These are phyloP conservation scores for Drosophila testacea DNA, from an alignment of 2,888 invertebrate species.

Conservation along the genomic window DNA sequence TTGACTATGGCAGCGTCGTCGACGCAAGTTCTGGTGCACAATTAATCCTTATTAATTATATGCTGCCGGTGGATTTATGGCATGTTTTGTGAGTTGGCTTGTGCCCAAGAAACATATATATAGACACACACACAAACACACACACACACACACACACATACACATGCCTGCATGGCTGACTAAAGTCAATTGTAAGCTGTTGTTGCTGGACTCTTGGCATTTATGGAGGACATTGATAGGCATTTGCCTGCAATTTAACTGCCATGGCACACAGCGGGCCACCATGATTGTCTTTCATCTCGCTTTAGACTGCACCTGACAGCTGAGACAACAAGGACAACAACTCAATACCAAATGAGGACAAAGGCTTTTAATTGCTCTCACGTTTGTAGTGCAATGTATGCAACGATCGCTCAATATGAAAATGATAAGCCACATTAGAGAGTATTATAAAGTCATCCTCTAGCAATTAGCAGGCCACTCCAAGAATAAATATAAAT, in stretches of 20 bases:
- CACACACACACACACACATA: slow-evolving; percentile 8
- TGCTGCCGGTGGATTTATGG: slow-evolving; percentile 76
- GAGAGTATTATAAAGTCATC: neutral
- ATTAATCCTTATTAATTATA: slow-evolving; percentile 82
- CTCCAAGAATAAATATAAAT: slow-evolving; percentile 3
- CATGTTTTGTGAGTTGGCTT: slow-evolving; percentile 73
- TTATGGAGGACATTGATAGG: slow-evolving; percentile 56
- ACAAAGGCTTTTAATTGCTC: slow-evolving; percentile 62
- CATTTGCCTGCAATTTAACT: slow-evolving; percentile 23
- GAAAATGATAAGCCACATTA: slow-evolving; percentile 34
- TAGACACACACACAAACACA: too few species aligned
- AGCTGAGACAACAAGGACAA: slow-evolving; percentile 60
- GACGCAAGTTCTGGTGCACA: slow-evolving; percentile 72
- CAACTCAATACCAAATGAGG: slow-evolving; percentile 51
- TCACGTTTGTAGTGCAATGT: slow-evolving; percentile 18
- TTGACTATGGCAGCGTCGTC: slow-evolving; percentile 57
- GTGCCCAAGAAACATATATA: slow-evolving; percentile 54
- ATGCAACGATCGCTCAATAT: slow-evolving; percentile 16
- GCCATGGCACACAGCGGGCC: slow-evolving; percentile 34
- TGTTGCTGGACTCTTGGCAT: slow-evolving; percentile 30
- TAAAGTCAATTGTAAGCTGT: slow-evolving; percentile 61
- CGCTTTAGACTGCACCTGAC: slow-evolving; percentile 56
- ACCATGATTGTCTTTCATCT: slow-evolving; percentile 2
- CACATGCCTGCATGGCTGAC: slow-evolving; percentile 31
- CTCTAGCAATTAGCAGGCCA: neutral